phyloP scores from a whole-genome alignment of 1,140 invertebrate genomes.

The Drosophila ironensis region DNA sequence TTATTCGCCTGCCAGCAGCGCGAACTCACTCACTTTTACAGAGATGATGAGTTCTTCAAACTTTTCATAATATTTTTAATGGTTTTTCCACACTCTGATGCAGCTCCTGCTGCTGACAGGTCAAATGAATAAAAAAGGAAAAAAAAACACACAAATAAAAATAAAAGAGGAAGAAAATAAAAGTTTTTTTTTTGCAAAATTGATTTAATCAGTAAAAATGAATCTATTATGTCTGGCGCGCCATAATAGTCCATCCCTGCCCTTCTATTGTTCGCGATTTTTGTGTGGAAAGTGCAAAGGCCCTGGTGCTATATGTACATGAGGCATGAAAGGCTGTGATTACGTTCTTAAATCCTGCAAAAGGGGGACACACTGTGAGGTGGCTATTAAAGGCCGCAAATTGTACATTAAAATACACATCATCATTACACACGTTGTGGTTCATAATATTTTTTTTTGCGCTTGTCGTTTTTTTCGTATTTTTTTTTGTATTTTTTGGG shows the following conservation, averaged over 20 bases:
- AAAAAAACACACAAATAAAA: neutral
- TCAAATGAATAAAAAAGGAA: constrained; percentile 20
- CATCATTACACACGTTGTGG: constrained; percentile 55
- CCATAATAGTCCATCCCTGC: too few relatives aligned
- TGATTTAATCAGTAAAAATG: constrained; percentile 27
- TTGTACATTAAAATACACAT: constrained; percentile 59
- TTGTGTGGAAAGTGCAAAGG: constrained; percentile 4
- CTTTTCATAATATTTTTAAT: constrained; percentile 38
- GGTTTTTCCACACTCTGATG: constrained; percentile 7
- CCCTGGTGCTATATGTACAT: constrained; percentile 24
- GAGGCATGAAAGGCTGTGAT: constrained; percentile 37
- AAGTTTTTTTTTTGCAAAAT: constrained; percentile 28
- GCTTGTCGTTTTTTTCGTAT: neutral
- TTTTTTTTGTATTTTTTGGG: constrained; percentile 42
- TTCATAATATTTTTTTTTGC: constrained; percentile 21
- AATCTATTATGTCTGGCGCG: constrained; percentile 32
- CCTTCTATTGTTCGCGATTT: constrained; percentile 18
- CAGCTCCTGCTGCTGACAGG: constrained; percentile 37
- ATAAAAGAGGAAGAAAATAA: too few relatives aligned
- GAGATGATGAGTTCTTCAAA: constrained; percentile 25
- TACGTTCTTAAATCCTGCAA: constrained; percentile 38
- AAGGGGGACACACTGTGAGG: too few relatives aligned
- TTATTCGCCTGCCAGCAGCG: neutral
- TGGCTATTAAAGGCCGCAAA: constrained; percentile 43
- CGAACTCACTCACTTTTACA: neutral